Evolutionary conservation across 2,888 invertebrate species (phyloP).

Genomic region (Stenodera caucasica): DNA sequence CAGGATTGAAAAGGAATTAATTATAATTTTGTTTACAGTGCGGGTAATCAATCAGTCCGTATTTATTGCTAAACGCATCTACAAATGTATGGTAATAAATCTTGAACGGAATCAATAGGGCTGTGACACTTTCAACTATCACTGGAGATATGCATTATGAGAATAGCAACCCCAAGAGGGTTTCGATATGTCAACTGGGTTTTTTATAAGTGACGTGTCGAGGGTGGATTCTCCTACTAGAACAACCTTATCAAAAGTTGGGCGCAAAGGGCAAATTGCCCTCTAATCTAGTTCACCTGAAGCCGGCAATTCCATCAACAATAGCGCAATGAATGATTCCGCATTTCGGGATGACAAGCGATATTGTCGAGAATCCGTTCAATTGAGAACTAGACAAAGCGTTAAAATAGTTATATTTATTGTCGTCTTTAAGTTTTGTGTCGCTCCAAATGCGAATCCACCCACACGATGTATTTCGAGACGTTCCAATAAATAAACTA

Average conservation of each 20-base stretch:
- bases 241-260: neutral
- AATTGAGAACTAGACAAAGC: no score
- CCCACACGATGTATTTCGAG: neutral
- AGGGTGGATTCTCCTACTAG: neutral
- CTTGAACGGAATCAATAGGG: constrained; percentile 27
- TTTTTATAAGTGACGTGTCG: constrained; percentile 20
- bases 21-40: constrained; percentile 30
- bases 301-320: no score
- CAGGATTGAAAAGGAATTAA: constrained; percentile 28
- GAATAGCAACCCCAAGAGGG: constrained; percentile 13
- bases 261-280: neutral
- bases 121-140: constrained; percentile 24
- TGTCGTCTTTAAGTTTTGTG: neutral
- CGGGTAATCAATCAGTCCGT: constrained; percentile 26
- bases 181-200: constrained; percentile 20
- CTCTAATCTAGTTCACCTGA: no score
- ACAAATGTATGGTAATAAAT: constrained; percentile 24
- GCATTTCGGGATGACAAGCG: no score
- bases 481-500: neutral
- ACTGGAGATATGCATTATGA: constrained; percentile 26
- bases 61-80: constrained; percentile 23
- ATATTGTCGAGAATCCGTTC: no score
- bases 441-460: neutral
- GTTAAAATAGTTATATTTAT: neutral
- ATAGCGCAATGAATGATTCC: no score